Evolutionary conservation across 2,113 vertebrate species (phyloP), one percentile per base, ranked within the genome.

Genomic region (Python bivittatus): DNA sequence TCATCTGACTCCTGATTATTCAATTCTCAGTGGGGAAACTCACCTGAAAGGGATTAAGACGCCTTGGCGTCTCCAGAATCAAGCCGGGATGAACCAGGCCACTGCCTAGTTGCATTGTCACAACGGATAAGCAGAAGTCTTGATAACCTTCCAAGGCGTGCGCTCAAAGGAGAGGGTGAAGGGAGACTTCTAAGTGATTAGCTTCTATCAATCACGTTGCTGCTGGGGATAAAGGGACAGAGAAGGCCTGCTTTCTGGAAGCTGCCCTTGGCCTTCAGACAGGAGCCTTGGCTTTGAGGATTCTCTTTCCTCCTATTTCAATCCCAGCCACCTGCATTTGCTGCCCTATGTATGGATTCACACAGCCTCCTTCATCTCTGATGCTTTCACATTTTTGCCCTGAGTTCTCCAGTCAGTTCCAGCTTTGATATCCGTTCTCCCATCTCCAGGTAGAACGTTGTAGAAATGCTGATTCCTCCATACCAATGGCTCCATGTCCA

Each of bases 81-180:
- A 58, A 57, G 88, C 53, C 11, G 0, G 61, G 84, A 90, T 58
- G 83, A 90, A 86, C 23, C 4, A 25, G 85, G 89, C 33, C 13
- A 17, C 42, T 38, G 38, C n/a, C 29, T 8, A 15, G 54, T 53
- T 42, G 15, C 60, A 9, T 61, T 91, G 25, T 42, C 42, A 84
- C 89, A 88, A 53, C 23, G 56, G 64, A 88, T 84, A 61, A 88
- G 90, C 72, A 91, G 17, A 91, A 84, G 85, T 22, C 92, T 91
- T 84, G 88, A 91, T 61, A 84, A 54, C 85, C 89, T 91, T 86
- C 89, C 89, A 42, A 84, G 64, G 6, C 11, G 22, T 25, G 68
- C 1, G 54, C 84, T 84, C 42, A 58, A 57, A 86, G 88, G 84
- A 68, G 84, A 79, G 60, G 33, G 38, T 42, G 27, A 72, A 0